Evolutionary conservation across 2,888 invertebrate species (phyloP).

Genomic region (Nebria brevicollis): DNA sequence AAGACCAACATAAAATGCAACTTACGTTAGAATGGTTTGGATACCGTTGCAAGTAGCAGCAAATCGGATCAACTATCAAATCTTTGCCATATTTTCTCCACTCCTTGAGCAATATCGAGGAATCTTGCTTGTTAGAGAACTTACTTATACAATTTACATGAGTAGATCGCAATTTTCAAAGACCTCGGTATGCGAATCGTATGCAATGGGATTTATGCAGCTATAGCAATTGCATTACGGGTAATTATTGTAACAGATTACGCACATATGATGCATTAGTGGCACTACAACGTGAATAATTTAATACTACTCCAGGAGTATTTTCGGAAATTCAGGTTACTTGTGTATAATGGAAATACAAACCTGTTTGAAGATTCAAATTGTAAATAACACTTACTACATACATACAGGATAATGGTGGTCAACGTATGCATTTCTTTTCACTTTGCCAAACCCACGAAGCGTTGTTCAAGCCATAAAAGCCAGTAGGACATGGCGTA

Average conservation of each 20-base stretch:
- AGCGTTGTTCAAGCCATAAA: constrained; percentile 3
- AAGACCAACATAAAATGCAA: background rate
- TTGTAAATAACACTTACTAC: constrained; percentile 4
- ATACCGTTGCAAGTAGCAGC: background rate
- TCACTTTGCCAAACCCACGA: constrained; percentile 18
- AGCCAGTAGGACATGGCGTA: constrained; percentile 16
- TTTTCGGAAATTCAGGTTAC: background rate
- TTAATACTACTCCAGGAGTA: background rate
- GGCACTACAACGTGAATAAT: constrained; percentile 1
- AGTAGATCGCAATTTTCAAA: constrained; percentile 11
- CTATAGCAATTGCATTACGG: constrained; percentile 25
- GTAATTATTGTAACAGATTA: constrained; percentile 25
- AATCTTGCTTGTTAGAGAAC: constrained; percentile 18
- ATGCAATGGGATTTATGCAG: background rate
- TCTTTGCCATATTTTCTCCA: constrained; percentile 3
- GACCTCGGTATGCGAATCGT: background rate
- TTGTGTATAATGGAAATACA: background rate
- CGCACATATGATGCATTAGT: constrained; percentile 20
- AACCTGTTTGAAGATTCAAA: background rate
- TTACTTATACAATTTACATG: constrained; percentile 22
- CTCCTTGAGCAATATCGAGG: background rate
- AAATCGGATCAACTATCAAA: constrained; percentile 6
- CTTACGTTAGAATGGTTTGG: background rate
- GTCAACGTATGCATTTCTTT: constrained; percentile 8
- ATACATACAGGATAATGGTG: background rate